phyloP scores from a whole-genome alignment of 2,888 invertebrate species.

The Glyphotaelius pellucidus region DNA sequence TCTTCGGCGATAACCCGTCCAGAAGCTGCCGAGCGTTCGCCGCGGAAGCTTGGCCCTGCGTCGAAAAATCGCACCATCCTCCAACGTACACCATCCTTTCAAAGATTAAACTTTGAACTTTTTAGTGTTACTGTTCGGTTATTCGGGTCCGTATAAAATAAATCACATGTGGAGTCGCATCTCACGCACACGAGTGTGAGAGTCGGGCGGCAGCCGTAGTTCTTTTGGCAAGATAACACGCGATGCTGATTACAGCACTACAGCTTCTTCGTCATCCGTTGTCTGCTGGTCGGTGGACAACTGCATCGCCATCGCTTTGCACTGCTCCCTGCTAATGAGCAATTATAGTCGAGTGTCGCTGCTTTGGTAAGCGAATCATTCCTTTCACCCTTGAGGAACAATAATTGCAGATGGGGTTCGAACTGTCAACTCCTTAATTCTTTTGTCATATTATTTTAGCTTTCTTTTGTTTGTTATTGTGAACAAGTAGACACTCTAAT shows the following conservation, averaged over 20 bases:
- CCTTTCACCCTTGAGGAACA: background rate
- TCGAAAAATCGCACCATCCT: constrained; percentile 11
- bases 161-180: background rate
- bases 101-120: background rate
- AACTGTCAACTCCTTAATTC: background rate
- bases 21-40: constrained; percentile 36
- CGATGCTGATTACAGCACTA: background rate
- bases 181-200: background rate
- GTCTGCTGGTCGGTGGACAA: background rate
- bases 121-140: background rate
- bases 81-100: background rate
- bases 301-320: background rate
- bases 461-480: background rate
- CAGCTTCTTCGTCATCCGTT: constrained; percentile 18
- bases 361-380: background rate
- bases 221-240: constrained; percentile 42
- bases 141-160: background rate
- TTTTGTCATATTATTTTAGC: background rate
- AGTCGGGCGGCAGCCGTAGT: constrained; percentile 30
- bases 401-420: background rate
- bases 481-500: too few relatives aligned
- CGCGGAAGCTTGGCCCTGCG: constrained; percentile 32
- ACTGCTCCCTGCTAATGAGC: background rate
- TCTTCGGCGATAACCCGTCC: constrained; percentile 52
- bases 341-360: background rate